Evolutionary conservation across 1,140 invertebrate species (phyloP), one percentile per base, ranked within the genome.

Genomic region (Thaumetopoea pityocampa): DNA sequence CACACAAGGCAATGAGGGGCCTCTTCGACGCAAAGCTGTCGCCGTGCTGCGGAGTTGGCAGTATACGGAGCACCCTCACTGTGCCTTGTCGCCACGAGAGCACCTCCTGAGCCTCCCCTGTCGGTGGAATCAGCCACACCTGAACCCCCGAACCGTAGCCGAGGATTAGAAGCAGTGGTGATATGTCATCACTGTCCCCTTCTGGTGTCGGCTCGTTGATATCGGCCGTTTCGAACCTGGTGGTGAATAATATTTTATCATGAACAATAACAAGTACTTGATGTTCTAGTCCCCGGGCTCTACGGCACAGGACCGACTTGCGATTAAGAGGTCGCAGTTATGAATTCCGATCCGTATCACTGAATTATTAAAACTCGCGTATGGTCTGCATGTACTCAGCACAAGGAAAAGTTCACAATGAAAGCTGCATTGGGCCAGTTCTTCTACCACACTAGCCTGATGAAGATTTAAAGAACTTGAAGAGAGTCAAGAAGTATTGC

Each of bases 101-200:
- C 4, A 97, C 92, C 85, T 98, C 96, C 30, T 93, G 92, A 0
- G 96, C 96, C 72, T 98, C 96, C 5, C 96, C 96, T 60, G 90
- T 94, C 5, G 93, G 90, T 9, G 91, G 89, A 34, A 94, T 88
- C 18, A 90, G 74, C 93, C 93, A 94, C 38, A 93, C 90, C 42
- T 84, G 77, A 3, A 81, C 71, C 1, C 77, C 77, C 0, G 79
- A 61, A n/a, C 77, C 77, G 27, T 84, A 85, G 49, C 84, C 85
- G 23, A 98, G 78, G 8, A 96, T 90, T n/a, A 98, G 80, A 4
- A 98, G 81, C 5, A 98, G 78, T 2, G 94, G 93, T 15, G 92
- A 89, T 35, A 91, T 88, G 26, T 91, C 90, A 57, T 93, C 92
- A 66, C 89, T 88, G 47, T 93, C 91, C 19, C 89, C 89, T 60